Percentiles rank a stretch among this genome's conserved stretches.
Evolutionary conservation across 2,797 vertebrate species (phyloP).

Genomic region (Danio tinwini): DNA sequence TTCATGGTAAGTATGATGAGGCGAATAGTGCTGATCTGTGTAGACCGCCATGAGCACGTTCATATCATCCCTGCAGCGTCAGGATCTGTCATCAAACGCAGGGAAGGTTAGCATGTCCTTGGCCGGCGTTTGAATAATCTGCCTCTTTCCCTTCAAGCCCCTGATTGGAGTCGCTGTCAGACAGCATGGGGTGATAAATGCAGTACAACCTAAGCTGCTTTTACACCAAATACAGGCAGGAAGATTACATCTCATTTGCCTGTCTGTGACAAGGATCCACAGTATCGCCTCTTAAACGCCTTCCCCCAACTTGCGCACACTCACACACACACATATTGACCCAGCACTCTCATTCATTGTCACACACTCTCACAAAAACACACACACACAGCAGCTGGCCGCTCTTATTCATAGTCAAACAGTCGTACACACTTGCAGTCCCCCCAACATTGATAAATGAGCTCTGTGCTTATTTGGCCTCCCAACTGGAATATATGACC

Average conservation of each 20-base stretch:
- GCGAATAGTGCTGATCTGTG: slow-evolving; percentile 24
- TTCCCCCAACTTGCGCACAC: slow-evolving; percentile 32
- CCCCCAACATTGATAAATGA: slow-evolving; percentile 59
- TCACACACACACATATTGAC: slow-evolving; percentile 36
- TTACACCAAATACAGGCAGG: slow-evolving; percentile 63
- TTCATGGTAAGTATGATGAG: slow-evolving; percentile 29
- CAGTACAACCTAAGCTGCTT: slow-evolving; percentile 63
- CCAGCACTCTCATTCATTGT: slow-evolving; percentile 41
- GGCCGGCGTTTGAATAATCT: slow-evolving; percentile 76
- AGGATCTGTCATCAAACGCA: slow-evolving; percentile 72
- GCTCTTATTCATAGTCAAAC: slow-evolving; percentile 37
- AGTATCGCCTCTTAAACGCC: slow-evolving; percentile 28
- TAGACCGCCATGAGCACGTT: slow-evolving; percentile 27
- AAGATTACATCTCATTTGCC: slow-evolving; percentile 60
- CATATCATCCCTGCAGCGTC: slow-evolving; percentile 64
- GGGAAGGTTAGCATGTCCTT: slow-evolving; percentile 78
- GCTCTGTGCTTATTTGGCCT: slow-evolving; percentile 57
- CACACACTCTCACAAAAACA: slow-evolving; percentile 2
- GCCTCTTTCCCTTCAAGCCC: slow-evolving; percentile 62
- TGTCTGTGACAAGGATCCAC: slow-evolving; percentile 52
- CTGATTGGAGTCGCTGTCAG: slow-evolving; percentile 74
- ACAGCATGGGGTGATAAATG: slow-evolving; percentile 68
- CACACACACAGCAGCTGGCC: slow-evolving; percentile 39
- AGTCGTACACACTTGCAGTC: slow-evolving; percentile 48
- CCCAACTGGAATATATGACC: slow-evolving; percentile 59